A percentile compares a stretch with the other conserved stretches of the same genome.
These are phyloP conservation scores for Limonius californicus DNA, from an alignment of 1,140 invertebrate species.

Conservation along the genomic window DNA sequence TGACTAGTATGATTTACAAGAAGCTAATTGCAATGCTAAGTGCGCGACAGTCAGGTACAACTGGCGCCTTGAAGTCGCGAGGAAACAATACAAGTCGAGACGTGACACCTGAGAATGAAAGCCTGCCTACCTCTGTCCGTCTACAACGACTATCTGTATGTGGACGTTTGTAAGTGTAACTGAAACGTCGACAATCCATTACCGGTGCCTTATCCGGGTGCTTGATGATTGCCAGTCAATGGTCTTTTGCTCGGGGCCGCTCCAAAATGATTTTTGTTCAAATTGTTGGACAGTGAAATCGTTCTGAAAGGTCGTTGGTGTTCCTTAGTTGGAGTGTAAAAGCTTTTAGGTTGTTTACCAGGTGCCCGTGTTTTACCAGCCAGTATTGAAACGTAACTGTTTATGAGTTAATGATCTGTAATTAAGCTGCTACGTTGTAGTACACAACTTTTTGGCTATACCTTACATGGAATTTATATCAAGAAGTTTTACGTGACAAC, in stretches of 20 bases:
- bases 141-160: background rate
- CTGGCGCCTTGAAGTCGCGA: slow-evolving; percentile 32
- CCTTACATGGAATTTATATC: too few species aligned
- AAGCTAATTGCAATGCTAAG: slow-evolving; percentile 34
- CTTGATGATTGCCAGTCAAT: slow-evolving; percentile 2
- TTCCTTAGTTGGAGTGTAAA: too few species aligned
- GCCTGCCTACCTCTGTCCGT: background rate
- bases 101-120: slow-evolving; percentile 23
- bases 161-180: slow-evolving; percentile 1
- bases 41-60: slow-evolving; percentile 33
- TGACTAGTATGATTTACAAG: slow-evolving; percentile 22
- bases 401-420: too few species aligned
- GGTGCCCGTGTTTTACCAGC: too few species aligned
- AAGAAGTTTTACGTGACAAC: too few species aligned
- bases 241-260: slow-evolving; percentile 4
- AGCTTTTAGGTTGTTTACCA: too few species aligned
- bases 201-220: slow-evolving; percentile 3
- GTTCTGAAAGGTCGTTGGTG: too few species aligned
- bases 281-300: too few species aligned
- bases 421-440: too few species aligned
- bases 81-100: slow-evolving; percentile 32
- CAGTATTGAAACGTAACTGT: too few species aligned
- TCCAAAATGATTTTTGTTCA: too few species aligned
- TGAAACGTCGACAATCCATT: background rate
- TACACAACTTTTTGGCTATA: too few species aligned